phyloP scores from a whole-genome alignment of 92 coral and sea anemone species.

The Parazoanthus swiftii region DNA sequence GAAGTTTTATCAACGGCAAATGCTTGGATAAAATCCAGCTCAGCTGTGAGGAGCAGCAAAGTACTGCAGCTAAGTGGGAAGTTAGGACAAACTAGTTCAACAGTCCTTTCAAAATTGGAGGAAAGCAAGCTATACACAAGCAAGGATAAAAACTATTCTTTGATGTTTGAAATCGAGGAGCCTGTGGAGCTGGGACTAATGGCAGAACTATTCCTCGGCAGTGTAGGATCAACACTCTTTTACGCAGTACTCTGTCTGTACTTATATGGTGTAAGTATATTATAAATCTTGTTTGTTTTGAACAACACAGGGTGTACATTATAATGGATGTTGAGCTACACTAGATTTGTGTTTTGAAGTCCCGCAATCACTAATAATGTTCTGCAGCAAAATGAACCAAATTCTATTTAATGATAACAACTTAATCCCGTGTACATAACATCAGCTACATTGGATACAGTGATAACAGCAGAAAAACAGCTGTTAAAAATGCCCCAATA shows the following conservation, averaged over 20 bases:
- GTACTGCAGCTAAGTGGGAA: background rate
- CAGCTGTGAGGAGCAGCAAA: slow-evolving; percentile 4
- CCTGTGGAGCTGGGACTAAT: slow-evolving; percentile 69
- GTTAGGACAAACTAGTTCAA: slow-evolving; percentile 18
- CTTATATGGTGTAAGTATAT: slow-evolving; percentile 70
- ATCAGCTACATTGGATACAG: too few species aligned
- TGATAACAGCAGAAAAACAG: too few species aligned
- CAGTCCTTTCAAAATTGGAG: slow-evolving; percentile 27
- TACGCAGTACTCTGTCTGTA: slow-evolving; percentile 79
- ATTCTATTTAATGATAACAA: too few species aligned
- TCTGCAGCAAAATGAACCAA: too few species aligned
- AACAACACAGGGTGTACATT: too few species aligned
- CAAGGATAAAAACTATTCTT: slow-evolving; percentile 53
- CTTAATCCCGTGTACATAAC: too few species aligned
- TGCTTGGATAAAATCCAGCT: slow-evolving; percentile 64
- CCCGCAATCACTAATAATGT: too few species aligned
- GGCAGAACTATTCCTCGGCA: slow-evolving; percentile 75
- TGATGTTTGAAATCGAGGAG: slow-evolving; percentile 75
- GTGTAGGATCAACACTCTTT: slow-evolving; percentile 72
- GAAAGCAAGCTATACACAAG: slow-evolving; percentile 45
- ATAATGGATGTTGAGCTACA: too few species aligned
- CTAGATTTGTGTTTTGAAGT: too few species aligned
- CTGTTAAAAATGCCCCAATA: too few species aligned
- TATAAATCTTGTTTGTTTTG: too few species aligned
- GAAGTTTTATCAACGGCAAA: slow-evolving; percentile 79